These are phyloP conservation scores for Muscicapa striata DNA, from an alignment of 2,797 vertebrate species.

Conservation along the genomic window DNA sequence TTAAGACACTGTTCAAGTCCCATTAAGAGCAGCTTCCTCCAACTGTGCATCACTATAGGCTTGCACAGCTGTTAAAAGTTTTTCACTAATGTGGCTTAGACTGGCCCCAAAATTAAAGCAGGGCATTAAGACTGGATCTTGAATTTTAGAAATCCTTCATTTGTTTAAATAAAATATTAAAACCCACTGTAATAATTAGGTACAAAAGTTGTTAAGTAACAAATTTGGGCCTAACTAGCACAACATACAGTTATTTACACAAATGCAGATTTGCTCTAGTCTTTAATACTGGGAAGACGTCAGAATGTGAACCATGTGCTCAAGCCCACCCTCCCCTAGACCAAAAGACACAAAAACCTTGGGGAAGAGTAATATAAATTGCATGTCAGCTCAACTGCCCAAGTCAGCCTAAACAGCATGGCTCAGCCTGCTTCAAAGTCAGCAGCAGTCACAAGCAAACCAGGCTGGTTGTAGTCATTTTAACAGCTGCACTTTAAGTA, in stretches of 20 bases:
- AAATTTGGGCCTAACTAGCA: conserved; percentile 1
- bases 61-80: neutral
- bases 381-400: neutral
- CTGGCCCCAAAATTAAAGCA: conserved; percentile 10
- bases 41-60: neutral
- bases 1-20: conserved; percentile 37
- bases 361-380: neutral
- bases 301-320: neutral
- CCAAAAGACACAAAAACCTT: neutral
- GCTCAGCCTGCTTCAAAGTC: neutral
- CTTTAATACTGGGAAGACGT: neutral
- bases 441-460: neutral
- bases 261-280: neutral
- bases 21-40: conserved; percentile 31
- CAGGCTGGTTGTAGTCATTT: neutral
- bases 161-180: conserved; percentile 40
- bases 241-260: conserved; percentile 26
- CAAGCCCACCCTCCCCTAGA: neutral
- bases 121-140: neutral
- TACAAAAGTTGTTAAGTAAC: conserved; percentile 20
- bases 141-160: conserved; percentile 10
- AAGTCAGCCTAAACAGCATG: neutral
- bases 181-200: conserved; percentile 1
- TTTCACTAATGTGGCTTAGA: conserved; percentile 9
- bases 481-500: neutral